Base-by-base conservation (phyloP, 2,797 vertebrate species). In the Huso huso region DNA sequence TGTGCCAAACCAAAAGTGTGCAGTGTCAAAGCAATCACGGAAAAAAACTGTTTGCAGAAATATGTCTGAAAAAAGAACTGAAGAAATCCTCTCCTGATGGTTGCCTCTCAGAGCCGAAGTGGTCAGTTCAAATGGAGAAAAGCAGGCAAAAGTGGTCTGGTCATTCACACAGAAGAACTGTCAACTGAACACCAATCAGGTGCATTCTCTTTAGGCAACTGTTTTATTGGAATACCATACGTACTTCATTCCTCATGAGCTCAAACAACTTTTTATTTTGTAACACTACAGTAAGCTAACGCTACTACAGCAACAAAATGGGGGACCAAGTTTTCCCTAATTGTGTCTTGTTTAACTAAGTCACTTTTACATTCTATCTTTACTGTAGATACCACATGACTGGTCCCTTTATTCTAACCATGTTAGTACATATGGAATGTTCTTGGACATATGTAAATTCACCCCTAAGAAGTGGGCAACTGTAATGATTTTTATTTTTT, bases 1-100 rank as follows among this genome's bases (percentile, higher is more conserved):
- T 51, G 62, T 76, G 75, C 79, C 78, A 79, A 67, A 71, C 55
- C 62, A n/a, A 1, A 79, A 78, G 79, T 71, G 72, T 75, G 74
- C 70, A 76, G 61, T 72, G 78, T 80, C 75, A 76, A 73, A 78
- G 68, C 68, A 78, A 79, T 73, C 74, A 69, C 23, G 23, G 67
- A 74, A 66, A 72, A 70, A 61, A 67, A 8, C 64, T 70, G 70
- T 18, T 69, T 69, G 63, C 0, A 62, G 62, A 64, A 69, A 65
- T 64, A 49, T 69, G 71, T 69, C 51, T 53, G 61, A 63, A 63
- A 63, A 10, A 15, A 11, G 13, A 2, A 10, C 7, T 18, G 8
- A n/a, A 52, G n/a, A 23, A 64, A 64, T 50, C 2, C 53, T 23
- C 64, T 12, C 11, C 51, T 55, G 18, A 65, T 48, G 53, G 9